A percentile compares a stretch with the other conserved stretches of the same genome.
phyloP scores from a whole-genome alignment of 1,140 invertebrate species.

The Drosophila triauraria region DNA sequence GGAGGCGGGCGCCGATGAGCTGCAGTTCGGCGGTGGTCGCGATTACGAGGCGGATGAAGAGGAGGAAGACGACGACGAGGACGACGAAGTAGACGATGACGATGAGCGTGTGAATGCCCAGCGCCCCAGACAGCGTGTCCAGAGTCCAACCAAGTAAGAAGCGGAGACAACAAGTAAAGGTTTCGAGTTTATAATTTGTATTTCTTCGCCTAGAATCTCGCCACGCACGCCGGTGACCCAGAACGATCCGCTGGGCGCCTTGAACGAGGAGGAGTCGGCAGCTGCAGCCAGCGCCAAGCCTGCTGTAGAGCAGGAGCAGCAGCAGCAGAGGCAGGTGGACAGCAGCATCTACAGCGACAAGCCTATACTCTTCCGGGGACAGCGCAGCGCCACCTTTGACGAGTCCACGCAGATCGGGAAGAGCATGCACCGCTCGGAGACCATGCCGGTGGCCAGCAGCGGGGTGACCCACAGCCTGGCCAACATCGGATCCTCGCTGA shows the following conservation, averaged over 20 bases:
- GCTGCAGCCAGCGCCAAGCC: constrained; percentile 45
- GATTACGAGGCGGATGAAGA: constrained; percentile 80
- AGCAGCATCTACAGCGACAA: constrained; percentile 85
- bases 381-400: constrained; percentile 87
- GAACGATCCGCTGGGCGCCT: constrained; percentile 95
- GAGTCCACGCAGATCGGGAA: constrained; percentile 85
- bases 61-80: constrained; percentile 81
- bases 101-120: constrained; percentile 53
- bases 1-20: constrained; percentile 9
- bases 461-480: constrained; percentile 90
- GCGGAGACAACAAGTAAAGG: background rate
- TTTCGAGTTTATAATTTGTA: background rate
- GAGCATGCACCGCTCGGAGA: constrained; percentile 91
- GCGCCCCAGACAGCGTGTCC: constrained; percentile 56
- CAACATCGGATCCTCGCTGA: constrained; percentile 91
- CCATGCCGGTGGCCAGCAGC: constrained; percentile 89
- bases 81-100: constrained; percentile 58
- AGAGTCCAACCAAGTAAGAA: constrained; percentile 85
- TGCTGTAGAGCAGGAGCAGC: constrained; percentile 35
- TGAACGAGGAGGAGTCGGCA: constrained; percentile 86
- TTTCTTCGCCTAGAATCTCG: constrained; percentile 86
- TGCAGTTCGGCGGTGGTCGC: constrained; percentile 27
- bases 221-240: constrained; percentile 93
- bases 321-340: constrained; percentile 40
- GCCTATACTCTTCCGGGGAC: constrained; percentile 86